Conservation (phyloP, 1,140 invertebrate genomes). For the Phocides pigmalion region DNA sequence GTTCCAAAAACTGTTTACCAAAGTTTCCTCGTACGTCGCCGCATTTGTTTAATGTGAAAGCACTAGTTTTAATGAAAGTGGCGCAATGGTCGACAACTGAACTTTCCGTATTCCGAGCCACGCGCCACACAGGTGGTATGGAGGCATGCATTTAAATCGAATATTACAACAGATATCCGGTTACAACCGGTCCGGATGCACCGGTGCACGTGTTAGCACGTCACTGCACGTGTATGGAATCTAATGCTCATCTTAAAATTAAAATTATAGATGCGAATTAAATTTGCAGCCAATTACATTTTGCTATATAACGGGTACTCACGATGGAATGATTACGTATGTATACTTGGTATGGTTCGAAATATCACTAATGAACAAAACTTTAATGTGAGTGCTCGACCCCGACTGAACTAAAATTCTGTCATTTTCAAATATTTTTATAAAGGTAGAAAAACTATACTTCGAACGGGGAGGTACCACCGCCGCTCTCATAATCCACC, state of each 20-base stretch:
- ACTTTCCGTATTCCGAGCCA: conserved; percentile 27
- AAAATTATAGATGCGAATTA: too few species aligned
- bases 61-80: conserved; percentile 30
- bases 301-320: too few species aligned
- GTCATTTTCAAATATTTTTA: too few species aligned
- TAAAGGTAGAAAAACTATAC: too few species aligned
- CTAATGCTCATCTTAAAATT: background rate
- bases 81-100: conserved; percentile 10
- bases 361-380: too few species aligned
- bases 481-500: too few species aligned
- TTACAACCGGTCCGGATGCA: conserved; percentile 35
- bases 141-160: conserved; percentile 47
- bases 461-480: too few species aligned
- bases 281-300: too few species aligned
- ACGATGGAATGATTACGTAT: too few species aligned
- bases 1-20: background rate
- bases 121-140: conserved; percentile 25
- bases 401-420: too few species aligned
- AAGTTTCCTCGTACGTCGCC: conserved; percentile 25
- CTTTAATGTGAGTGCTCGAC: too few species aligned
- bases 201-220: conserved; percentile 5
- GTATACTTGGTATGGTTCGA: too few species aligned
- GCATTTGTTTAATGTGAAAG: conserved; percentile 31
- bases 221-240: conserved; percentile 17
- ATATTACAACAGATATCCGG: conserved; percentile 43